These are phyloP conservation scores for Agriopis leucophaearia DNA, from an alignment of 2,888 invertebrate species.

Conservation along the genomic window DNA sequence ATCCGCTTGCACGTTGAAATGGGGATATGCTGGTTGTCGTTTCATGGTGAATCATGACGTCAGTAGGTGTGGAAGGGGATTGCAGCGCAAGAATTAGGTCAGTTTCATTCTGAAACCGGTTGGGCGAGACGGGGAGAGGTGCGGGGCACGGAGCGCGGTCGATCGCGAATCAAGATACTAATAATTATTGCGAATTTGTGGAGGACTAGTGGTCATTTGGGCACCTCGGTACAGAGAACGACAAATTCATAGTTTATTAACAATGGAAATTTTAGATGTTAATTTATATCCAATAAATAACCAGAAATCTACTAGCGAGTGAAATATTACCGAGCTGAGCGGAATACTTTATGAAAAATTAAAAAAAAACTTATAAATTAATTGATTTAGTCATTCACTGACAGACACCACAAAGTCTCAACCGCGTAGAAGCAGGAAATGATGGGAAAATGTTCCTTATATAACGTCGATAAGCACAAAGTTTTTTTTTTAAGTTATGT, in stretches of 20 bases:
- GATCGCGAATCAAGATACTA: slow-evolving; percentile 68
- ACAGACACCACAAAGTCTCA: no score
- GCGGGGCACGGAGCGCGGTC: slow-evolving; percentile 56
- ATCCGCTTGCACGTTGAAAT: slow-evolving; percentile 43
- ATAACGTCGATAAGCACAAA: no score
- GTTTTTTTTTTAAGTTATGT: no score
- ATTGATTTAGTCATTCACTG: no score
- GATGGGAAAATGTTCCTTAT: no score
- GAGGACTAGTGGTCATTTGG: neutral
- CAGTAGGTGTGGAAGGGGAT: slow-evolving; percentile 80
- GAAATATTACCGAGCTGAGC: no score
- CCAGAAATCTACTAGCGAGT: no score
- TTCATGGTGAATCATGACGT: slow-evolving; percentile 83
- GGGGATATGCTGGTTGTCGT: slow-evolving; percentile 60
- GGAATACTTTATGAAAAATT: no score
- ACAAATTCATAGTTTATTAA: neutral
- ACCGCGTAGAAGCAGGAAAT: no score
- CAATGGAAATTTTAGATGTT: neutral
- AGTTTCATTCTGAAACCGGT: slow-evolving; percentile 89
- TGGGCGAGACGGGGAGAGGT: slow-evolving; percentile 56
- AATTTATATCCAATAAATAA: no score
- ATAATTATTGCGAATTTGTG: slow-evolving; percentile 43
- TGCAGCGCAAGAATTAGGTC: slow-evolving; percentile 86
- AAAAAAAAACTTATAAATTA: no score
- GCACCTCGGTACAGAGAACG: neutral